Evolutionary conservation across 2,888 invertebrate species (phyloP), one percentile per base, ranked within the genome.

Genomic region (Eumacrocentrus americanus): DNA sequence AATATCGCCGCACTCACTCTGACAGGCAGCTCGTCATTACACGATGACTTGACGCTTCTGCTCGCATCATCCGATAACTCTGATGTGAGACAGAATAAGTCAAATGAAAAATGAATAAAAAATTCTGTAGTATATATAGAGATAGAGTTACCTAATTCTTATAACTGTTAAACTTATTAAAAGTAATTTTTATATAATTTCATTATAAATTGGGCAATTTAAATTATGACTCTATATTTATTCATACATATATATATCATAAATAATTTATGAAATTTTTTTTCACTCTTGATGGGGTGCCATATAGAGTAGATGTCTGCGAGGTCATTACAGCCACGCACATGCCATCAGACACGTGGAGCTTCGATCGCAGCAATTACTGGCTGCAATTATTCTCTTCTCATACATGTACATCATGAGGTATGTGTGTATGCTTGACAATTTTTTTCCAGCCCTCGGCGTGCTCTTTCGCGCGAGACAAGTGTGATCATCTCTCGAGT

Each of bases 1-100:
- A 58, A 50, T 58, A 58, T 56, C 48, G 35, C 35, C 37, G 46
- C 23, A 40, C n/a, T n/a, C n/a, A n/a, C 7, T 3, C 3, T 34
- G 16, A 37, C 50, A 48, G 50, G 76, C 77, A 78, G 76, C 73
- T 72, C 79, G 75, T 79, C 79, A 80, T 80, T 80, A 80, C 79
- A 77, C 73, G 77, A 76, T 80, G 80, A 80, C 80, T 80, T 73
- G 73, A 68, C 78, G 35, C 29, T 46, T 56, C 46, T 53, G 42
- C 40, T 25, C 42, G 25, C 44, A 54, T 54, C 44, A 42, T 42
- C 42, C 34, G 16, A 44, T 6, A 14, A 22, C 18, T 7, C 18
- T 12, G 42, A 48, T 44, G 18, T 51, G 29, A 34, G 34, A 42
- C 18, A 34, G 46, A 23, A 14, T 2, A 46, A 22, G 23, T 29